Percentiles rank a stretch among this genome's conserved stretches.
Evolutionary conservation across 2,113 vertebrate genomes (phyloP).

Genomic region (Prinia subflava): DNA sequence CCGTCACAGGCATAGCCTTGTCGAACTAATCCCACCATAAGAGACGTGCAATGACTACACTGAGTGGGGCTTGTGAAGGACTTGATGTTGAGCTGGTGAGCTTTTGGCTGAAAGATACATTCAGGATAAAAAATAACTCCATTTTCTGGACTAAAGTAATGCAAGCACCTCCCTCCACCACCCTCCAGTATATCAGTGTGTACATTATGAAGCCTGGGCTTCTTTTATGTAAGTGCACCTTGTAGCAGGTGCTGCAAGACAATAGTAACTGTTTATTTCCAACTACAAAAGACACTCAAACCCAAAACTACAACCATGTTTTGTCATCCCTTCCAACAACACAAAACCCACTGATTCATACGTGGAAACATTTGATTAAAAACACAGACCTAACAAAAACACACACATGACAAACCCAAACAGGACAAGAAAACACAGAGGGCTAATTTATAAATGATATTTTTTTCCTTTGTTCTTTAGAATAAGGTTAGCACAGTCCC

Average conservation of each 20-base stretch:
- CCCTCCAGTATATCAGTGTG: not conserved
- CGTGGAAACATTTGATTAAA: not conserved
- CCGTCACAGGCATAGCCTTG: constrained; percentile 96
- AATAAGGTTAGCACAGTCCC: constrained; percentile 38
- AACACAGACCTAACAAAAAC: constrained; percentile 24
- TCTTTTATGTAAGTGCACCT: not conserved
- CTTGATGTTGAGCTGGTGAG: constrained; percentile 94
- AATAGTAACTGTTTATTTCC: not conserved
- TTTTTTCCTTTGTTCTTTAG: not conserved
- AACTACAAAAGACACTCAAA: not conserved
- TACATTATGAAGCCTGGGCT: not conserved
- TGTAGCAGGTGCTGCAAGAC: not conserved
- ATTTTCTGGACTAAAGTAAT: not conserved
- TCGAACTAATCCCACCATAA: constrained; percentile 94
- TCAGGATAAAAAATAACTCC: constrained; percentile 3
- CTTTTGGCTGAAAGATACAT: constrained; percentile 84
- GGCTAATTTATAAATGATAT: not conserved
- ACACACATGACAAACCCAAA: constrained; percentile 32
- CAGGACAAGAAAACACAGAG: not conserved
- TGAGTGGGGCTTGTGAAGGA: constrained; percentile 92
- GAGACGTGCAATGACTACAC: constrained; percentile 94
- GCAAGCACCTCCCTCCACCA: not conserved
- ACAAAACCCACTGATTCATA: not conserved
- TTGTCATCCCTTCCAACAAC: not conserved
- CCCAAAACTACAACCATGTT: not conserved